Evolutionary conservation across 2,797 vertebrate genomes (phyloP).

Genomic region (Tauraco hartlaubi): DNA sequence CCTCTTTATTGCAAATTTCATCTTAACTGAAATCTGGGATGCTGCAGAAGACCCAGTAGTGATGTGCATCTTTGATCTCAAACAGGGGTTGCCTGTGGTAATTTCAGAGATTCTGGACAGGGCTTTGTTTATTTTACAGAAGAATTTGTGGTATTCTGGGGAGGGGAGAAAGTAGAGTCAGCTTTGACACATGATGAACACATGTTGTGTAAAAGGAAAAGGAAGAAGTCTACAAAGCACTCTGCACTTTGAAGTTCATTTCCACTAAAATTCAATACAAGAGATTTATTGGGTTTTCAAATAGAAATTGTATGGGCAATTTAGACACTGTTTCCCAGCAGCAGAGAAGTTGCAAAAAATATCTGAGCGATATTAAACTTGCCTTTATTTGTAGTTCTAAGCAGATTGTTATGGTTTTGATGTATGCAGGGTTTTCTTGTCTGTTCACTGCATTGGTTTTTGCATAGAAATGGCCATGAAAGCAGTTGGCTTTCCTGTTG

Average conservation of each 20-base stretch:
- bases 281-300: neutral
- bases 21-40: slow-evolving; percentile 39
- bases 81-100: slow-evolving; percentile 61
- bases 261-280: neutral
- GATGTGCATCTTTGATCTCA: slow-evolving; percentile 72
- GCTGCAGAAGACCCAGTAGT: slow-evolving; percentile 38
- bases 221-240: neutral
- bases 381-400: neutral
- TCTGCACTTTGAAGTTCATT: slow-evolving; percentile 9
- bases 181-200: slow-evolving; percentile 17
- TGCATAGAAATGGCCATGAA: neutral
- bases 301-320: neutral
- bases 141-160: slow-evolving; percentile 79
- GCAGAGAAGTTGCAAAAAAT: neutral
- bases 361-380: neutral
- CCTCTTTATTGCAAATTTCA: slow-evolving; percentile 52
- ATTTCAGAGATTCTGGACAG: slow-evolving; percentile 53
- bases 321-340: neutral
- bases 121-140: slow-evolving; percentile 76
- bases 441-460: neutral
- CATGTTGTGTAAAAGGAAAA: neutral
- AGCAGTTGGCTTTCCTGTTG: neutral
- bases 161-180: slow-evolving; percentile 58
- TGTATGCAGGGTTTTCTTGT: neutral
- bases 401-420: neutral